A percentile compares a stretch with the other conserved stretches of the same genome.
phyloP scores from a whole-genome alignment of 2,113 vertebrate genomes.

The Oncorhynchus kisutch region DNA sequence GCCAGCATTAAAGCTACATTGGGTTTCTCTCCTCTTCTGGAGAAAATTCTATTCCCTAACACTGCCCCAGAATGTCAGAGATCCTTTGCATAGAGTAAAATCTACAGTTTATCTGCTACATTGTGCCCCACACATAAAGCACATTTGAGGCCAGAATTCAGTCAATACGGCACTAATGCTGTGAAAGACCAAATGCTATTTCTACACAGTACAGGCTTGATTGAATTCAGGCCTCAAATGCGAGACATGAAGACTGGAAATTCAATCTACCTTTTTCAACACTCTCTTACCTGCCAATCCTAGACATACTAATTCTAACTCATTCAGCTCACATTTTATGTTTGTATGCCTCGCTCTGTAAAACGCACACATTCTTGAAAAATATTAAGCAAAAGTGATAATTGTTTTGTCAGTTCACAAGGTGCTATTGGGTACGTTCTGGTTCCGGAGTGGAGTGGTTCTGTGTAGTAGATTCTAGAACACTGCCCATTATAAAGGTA shows the following conservation, averaged over 20 bases:
- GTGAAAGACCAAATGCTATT: constrained; percentile 32
- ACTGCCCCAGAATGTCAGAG: constrained; percentile 47
- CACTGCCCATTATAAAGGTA: constrained; percentile 19
- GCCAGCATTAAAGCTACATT: too few species aligned
- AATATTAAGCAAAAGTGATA: constrained; percentile 3
- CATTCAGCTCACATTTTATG: constrained; percentile 26
- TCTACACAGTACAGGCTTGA: constrained; percentile 39
- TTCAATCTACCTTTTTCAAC: constrained; percentile 17
- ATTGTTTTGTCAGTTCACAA: constrained; percentile 14
- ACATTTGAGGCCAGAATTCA: constrained; percentile 52
- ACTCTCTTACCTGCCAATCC: constrained; percentile 38
- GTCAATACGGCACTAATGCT: constrained; percentile 21
- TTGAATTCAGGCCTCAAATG: constrained; percentile 37
- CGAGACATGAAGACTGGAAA: constrained; percentile 48
- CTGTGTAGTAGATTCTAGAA: constrained; percentile 18
- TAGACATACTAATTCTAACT: constrained; percentile 28
- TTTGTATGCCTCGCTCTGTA: constrained; percentile 39
- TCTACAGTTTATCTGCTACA: constrained; percentile 28
- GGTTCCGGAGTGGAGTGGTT: constrained; percentile 17
- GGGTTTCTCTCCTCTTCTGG: constrained; percentile 13
- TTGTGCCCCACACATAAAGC: constrained; percentile 37
- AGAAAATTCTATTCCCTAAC: constrained; percentile 40
- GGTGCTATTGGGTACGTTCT: constrained; percentile 35
- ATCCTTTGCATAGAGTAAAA: constrained; percentile 12
- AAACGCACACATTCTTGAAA: constrained; percentile 34